Percentiles rank a stretch among this genome's conserved stretches.
Evolutionary conservation across 2,797 vertebrate species (phyloP).

Genomic region (Coluber constrictor): DNA sequence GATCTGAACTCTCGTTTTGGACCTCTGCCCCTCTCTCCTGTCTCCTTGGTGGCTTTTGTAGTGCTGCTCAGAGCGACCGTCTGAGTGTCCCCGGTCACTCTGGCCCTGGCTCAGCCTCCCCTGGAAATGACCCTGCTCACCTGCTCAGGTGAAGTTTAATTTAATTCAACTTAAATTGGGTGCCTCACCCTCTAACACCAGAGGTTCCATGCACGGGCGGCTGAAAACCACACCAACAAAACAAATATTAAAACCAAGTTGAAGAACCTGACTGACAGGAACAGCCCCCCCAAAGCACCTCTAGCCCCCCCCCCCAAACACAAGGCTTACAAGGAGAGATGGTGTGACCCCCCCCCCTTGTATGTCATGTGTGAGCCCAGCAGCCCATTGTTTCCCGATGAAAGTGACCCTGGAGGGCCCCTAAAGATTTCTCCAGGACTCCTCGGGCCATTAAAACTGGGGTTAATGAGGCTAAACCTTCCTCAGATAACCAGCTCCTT

Average conservation of each 20-base stretch:
- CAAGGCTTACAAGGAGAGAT: background rate
- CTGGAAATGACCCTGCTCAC: background rate
- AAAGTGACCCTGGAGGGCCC: background rate
- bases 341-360: fast-evolving
- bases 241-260: background rate
- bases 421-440: background rate
- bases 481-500: background rate
- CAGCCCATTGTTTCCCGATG: background rate
- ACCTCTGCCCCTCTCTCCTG: too few relatives aligned
- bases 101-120: background rate
- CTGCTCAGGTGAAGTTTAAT: fast-evolving
- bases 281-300: background rate
- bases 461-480: background rate
- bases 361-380: background rate
- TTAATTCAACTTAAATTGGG: background rate
- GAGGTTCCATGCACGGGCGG: background rate
- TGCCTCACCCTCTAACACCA: background rate
- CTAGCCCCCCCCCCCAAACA: background rate
- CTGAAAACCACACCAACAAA: background rate
- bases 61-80: background rate
- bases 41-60: background rate
- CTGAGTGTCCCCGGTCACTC: background rate
- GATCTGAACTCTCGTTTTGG: background rate
- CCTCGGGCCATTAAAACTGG: background rate
- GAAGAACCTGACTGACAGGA: background rate